These are phyloP conservation scores for Hydraecia micacea DNA, from an alignment of 2,888 invertebrate species.

Conservation along the genomic window DNA sequence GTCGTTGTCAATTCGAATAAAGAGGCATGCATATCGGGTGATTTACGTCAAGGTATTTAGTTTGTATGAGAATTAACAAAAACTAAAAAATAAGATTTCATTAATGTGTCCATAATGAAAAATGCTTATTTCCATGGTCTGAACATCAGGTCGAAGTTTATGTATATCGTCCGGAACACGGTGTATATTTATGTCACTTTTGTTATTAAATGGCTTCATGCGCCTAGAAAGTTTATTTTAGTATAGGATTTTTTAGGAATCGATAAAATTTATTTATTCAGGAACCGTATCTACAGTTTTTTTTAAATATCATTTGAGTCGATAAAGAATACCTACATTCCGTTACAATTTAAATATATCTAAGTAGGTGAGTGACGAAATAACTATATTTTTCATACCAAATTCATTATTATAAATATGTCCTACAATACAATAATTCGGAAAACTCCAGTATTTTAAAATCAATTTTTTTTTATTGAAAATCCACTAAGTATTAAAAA, in stretches of 20 bases:
- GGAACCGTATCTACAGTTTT: conserved; percentile 10
- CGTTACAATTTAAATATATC: conserved; percentile 10
- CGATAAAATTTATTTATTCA: conserved; percentile 9
- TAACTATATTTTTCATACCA: conserved; percentile 23
- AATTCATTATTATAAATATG: conserved; percentile 38
- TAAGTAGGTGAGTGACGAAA: conserved; percentile 9
- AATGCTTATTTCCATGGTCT: too few species aligned
- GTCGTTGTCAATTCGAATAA: too few species aligned
- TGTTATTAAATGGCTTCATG: conserved; percentile 23
- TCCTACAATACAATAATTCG: conserved; percentile 67
- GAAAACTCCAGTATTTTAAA: conserved; percentile 54
- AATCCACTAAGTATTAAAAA: conserved; percentile 28
- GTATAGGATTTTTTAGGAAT: conserved; percentile 21
- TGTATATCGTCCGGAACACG: too few species aligned
- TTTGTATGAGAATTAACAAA: too few species aligned
- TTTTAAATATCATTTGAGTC: conserved; percentile 9
- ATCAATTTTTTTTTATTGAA: conserved; percentile 29
- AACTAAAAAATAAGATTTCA: too few species aligned
- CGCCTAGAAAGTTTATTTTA: conserved; percentile 31
- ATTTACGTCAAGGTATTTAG: too few species aligned
- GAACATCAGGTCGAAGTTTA: too few species aligned
- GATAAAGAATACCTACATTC: conserved; percentile 11
- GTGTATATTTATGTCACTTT: conserved; percentile 10
- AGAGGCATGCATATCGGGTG: too few species aligned
- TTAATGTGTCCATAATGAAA: too few species aligned